Evolutionary conservation across 2,113 vertebrate species (phyloP).

Genomic region (Synchiropus splendidus): DNA sequence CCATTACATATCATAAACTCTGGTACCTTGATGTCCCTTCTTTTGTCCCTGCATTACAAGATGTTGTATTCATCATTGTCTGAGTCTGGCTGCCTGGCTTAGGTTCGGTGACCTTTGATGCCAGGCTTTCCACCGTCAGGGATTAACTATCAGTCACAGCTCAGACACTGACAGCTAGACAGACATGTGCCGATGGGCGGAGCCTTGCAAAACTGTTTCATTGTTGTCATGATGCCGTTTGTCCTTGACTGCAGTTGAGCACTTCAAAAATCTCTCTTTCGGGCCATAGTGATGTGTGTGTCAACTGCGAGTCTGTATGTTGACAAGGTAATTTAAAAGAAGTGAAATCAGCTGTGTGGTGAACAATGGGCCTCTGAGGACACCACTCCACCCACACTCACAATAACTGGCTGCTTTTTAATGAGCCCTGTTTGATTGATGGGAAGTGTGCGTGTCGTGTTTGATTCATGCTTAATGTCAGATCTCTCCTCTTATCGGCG

Average conservation of each 20-base stretch:
- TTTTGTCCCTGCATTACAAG: slow-evolving; percentile 23
- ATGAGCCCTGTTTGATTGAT: slow-evolving; percentile 41
- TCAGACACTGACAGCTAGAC: slow-evolving; percentile 2
- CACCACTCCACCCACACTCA: slow-evolving; percentile 18
- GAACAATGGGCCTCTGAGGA: slow-evolving; percentile 33
- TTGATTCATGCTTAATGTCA: slow-evolving; percentile 16
- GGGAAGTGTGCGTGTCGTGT: slow-evolving; percentile 5
- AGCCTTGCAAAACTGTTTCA: not conserved
- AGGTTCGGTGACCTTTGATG: slow-evolving; percentile 45
- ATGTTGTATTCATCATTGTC: slow-evolving; percentile 57
- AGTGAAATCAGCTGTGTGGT: slow-evolving; percentile 38
- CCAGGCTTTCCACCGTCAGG: slow-evolving; percentile 14
- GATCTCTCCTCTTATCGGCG: slow-evolving; percentile 21
- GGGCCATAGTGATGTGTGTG: slow-evolving; percentile 36
- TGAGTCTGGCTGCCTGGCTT: slow-evolving; percentile 27
- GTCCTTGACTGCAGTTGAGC: slow-evolving; percentile 39
- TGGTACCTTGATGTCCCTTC: slow-evolving; percentile 9
- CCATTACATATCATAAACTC: slow-evolving; percentile 22
- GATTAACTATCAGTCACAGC: slow-evolving; percentile 51
- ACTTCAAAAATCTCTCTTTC: slow-evolving; percentile 31
- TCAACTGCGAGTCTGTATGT: slow-evolving; percentile 35
- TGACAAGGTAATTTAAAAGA: slow-evolving; percentile 53
- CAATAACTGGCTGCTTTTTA: slow-evolving; percentile 12
- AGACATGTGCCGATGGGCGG: slow-evolving; percentile 6
- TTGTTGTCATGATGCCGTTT: slow-evolving; percentile 5